A percentile compares a stretch with the other conserved stretches of the same genome.
These are phyloP conservation scores for Okapia johnstoni DNA, from an alignment of 2,113 vertebrate species.

Conservation along the genomic window DNA sequence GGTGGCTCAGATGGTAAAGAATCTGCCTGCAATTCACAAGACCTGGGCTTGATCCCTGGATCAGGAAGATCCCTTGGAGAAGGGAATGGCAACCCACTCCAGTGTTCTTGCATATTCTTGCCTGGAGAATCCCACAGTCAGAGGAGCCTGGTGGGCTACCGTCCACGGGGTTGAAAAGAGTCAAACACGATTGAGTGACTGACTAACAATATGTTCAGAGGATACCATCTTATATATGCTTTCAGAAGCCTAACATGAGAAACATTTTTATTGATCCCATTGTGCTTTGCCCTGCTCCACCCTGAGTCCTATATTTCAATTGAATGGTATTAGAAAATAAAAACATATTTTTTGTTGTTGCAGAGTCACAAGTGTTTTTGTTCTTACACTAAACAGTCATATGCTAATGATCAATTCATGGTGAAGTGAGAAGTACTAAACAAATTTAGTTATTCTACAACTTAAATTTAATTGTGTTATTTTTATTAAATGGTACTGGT, in stretches of 20 bases:
- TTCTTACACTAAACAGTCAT: not conserved
- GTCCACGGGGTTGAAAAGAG: not conserved
- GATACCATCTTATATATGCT: not conserved
- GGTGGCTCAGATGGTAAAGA: not conserved
- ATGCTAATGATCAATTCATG: not conserved
- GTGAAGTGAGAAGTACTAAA: not conserved
- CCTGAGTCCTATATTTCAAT: not conserved
- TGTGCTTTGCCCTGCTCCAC: accelerated
- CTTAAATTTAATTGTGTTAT: not conserved
- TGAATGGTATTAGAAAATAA: not conserved
- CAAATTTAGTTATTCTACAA: not conserved
- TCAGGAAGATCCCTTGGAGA: not conserved
- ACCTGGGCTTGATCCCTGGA: not conserved
- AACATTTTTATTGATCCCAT: not conserved
- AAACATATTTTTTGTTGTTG: not conserved
- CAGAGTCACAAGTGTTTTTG: not conserved
- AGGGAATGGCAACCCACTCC: not conserved
- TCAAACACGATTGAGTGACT: not conserved
- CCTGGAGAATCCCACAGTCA: not conserved
- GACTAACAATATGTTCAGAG: not conserved
- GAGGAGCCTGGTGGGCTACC: not conserved
- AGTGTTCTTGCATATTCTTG: not conserved
- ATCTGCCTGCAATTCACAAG: not conserved
- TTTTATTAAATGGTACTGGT: not conserved
- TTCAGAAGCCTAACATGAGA: not conserved